A percentile compares a stretch with the other conserved stretches of the same genome.
phyloP scores from a whole-genome alignment of 2,888 invertebrate genomes.

The Pycnomerus fuliginosus region DNA sequence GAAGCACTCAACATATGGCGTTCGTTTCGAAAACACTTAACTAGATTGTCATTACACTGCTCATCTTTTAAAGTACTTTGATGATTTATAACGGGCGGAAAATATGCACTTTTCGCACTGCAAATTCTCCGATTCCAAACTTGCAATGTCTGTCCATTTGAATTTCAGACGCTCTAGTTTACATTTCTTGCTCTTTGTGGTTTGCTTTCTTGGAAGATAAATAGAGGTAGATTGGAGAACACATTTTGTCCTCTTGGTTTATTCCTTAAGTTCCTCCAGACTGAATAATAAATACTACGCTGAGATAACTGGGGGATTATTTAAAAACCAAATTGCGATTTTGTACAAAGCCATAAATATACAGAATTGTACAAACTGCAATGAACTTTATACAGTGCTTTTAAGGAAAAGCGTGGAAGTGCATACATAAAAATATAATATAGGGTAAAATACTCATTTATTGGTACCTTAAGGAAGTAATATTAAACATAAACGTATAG shows the following conservation, averaged over 20 bases:
- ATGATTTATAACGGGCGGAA: constrained; percentile 22
- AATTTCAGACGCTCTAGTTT: constrained; percentile 29
- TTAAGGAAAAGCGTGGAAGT: too few relatives aligned
- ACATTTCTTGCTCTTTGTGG: constrained; percentile 26
- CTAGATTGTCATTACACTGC: constrained; percentile 25
- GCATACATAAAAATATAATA: too few relatives aligned
- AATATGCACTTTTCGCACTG: constrained; percentile 17
- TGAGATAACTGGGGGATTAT: constrained; percentile 27
- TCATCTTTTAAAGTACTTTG: constrained; percentile 27
- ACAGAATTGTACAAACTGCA: too few relatives aligned
- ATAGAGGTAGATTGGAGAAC: constrained; percentile 29
- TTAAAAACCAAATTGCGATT: constrained; percentile 32
- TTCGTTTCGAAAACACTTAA: constrained; percentile 27
- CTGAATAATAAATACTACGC: constrained; percentile 27
- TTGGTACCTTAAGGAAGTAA: too few relatives aligned
- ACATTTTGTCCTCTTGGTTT: constrained; percentile 26
- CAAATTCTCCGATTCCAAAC: too few relatives aligned
- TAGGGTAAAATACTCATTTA: too few relatives aligned
- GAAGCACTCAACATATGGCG: constrained; percentile 40
- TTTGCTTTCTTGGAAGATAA: constrained; percentile 28
- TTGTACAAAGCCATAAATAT: constrained; percentile 3
- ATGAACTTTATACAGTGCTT: too few relatives aligned
- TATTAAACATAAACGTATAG: too few relatives aligned
- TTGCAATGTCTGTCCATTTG: constrained; percentile 27
- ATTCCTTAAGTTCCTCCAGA: constrained; percentile 24